Evolutionary conservation across 2,113 vertebrate species (phyloP).

Genomic region (Rhabdornis inornatus): DNA sequence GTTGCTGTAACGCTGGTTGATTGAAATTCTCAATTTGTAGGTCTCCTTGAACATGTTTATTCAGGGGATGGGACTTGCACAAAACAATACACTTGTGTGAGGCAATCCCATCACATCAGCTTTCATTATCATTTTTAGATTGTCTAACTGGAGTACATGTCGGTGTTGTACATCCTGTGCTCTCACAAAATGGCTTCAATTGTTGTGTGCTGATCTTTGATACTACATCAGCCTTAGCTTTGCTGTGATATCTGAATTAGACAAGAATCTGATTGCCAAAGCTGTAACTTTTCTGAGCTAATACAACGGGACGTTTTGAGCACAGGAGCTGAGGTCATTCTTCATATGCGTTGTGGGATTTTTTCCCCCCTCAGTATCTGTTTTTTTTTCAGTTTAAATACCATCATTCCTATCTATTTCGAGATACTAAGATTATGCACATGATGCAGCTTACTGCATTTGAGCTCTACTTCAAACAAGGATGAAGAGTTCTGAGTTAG

Average conservation of each 20-base stretch:
- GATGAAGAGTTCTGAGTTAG: not conserved
- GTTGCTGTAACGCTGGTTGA: not conserved
- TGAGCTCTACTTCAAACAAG: not conserved
- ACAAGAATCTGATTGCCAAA: not conserved
- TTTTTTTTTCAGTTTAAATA: not conserved
- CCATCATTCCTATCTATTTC: not conserved
- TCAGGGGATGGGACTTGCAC: not conserved
- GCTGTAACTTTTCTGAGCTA: not conserved
- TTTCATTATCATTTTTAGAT: conserved; percentile 27
- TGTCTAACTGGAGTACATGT: not conserved
- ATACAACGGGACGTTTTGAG: not conserved
- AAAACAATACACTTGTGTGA: conserved; percentile 42
- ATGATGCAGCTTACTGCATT: not conserved
- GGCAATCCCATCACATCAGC: conserved; percentile 36
- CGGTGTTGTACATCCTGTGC: not conserved
- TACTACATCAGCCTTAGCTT: not conserved
- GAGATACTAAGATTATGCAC: not conserved
- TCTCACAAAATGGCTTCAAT: not conserved
- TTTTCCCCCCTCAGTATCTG: fast-evolving
- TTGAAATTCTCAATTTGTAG: conserved; percentile 35
- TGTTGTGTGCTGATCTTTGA: not conserved
- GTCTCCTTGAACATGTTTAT: conserved; percentile 20
- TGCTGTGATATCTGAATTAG: not conserved
- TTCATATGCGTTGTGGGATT: not conserved
- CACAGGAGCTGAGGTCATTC: not conserved